These are phyloP conservation scores for Euschistus heros DNA, from an alignment of 1,140 invertebrate genomes.

Conservation along the genomic window DNA sequence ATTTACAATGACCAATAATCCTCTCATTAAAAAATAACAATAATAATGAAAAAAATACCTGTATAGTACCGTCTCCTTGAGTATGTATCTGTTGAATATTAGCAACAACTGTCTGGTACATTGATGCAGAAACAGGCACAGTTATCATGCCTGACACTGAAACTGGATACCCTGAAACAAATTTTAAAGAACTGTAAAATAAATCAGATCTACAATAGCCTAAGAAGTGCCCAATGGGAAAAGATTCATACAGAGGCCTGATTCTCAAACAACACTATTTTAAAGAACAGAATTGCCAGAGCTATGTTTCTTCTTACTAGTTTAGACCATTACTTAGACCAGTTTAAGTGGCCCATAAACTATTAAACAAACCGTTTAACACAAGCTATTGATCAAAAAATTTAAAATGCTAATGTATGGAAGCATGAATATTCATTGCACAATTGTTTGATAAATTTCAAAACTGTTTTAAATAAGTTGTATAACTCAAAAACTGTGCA, in stretches of 20 bases:
- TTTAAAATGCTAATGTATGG: too few species aligned
- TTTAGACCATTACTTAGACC: too few species aligned
- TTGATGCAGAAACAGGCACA: slow-evolving; percentile 84
- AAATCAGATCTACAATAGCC: background rate
- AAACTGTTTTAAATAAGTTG: too few species aligned
- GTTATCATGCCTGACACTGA: slow-evolving; percentile 90
- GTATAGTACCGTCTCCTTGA: slow-evolving; percentile 62
- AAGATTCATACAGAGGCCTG: background rate
- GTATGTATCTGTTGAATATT: slow-evolving; percentile 72
- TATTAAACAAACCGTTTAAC: too few species aligned
- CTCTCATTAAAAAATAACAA: background rate
- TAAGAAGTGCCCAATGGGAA: background rate
- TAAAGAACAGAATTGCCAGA: background rate
- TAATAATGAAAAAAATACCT: slow-evolving; percentile 38
- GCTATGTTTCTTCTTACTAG: too few species aligned
- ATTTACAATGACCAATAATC: too few species aligned
- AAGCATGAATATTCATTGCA: too few species aligned
- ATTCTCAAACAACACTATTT: background rate
- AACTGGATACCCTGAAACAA: slow-evolving; percentile 61
- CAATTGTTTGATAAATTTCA: too few species aligned
- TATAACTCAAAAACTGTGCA: too few species aligned
- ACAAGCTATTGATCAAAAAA: too few species aligned
- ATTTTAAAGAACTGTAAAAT: background rate
- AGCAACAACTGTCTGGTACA: slow-evolving; percentile 93
- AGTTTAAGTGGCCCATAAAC: too few species aligned